Evolutionary conservation across 2,888 invertebrate species (phyloP).

Genomic region (Chymomyza caudatula): DNA sequence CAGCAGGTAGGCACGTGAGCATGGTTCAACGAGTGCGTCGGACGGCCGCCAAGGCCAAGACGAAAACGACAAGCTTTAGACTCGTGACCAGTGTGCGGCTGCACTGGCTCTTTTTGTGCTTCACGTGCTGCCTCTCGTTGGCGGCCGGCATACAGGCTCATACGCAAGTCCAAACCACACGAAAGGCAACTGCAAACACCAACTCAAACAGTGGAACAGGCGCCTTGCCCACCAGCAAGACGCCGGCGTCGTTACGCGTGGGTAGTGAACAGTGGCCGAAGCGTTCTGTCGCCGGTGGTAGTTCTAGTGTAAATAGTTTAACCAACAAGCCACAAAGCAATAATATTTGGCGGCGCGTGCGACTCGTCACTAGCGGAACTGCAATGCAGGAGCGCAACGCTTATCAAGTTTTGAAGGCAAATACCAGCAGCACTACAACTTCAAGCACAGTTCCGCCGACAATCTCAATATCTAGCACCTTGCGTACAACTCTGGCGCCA

Average conservation of each 20-base stretch:
- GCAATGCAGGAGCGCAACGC: slow-evolving; percentile 56
- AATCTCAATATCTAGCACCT: slow-evolving; percentile 22
- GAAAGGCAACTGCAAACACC: not conserved
- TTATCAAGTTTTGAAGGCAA: slow-evolving; percentile 56
- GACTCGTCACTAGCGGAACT: slow-evolving; percentile 55
- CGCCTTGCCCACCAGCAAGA: not conserved
- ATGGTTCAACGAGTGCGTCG: not conserved
- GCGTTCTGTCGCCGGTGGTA: slow-evolving; percentile 28
- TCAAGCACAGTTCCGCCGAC: slow-evolving; percentile 15
- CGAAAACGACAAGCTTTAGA: slow-evolving; percentile 2
- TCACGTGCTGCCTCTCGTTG: not conserved
- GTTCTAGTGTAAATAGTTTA: slow-evolving; percentile 40
- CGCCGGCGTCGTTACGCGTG: not conserved
- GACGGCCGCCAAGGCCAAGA: slow-evolving; percentile 3
- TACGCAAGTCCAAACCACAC: not conserved
- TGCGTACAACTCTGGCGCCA: slow-evolving; percentile 22
- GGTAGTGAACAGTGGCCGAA: not conserved
- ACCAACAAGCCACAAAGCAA: slow-evolving; percentile 32
- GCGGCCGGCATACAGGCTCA: not conserved
- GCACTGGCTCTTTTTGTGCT: not conserved
- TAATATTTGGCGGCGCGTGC: slow-evolving; percentile 62
- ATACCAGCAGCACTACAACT: slow-evolving; percentile 19
- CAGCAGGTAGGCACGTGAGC: not conserved
- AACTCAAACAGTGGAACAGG: not conserved
- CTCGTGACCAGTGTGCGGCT: slow-evolving; percentile 2